These are phyloP conservation scores for Orbicella faveolata DNA, from an alignment of 64 coral and sea anemone genomes.

Conservation along the genomic window DNA sequence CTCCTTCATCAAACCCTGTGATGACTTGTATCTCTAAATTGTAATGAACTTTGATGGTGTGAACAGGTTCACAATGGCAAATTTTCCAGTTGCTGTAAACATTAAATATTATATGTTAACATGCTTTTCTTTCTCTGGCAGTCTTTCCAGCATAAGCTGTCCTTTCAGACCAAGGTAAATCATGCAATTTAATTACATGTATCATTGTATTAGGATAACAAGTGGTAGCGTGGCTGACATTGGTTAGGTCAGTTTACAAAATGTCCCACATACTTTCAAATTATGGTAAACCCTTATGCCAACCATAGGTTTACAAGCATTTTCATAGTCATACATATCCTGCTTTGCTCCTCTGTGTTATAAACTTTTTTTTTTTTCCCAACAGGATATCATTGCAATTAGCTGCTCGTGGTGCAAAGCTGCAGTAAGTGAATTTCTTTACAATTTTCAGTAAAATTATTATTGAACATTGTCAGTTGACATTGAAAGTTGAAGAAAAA, in stretches of 20 bases:
- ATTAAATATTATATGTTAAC: not conserved
- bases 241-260: too few relatives aligned
- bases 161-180: constrained; percentile 87
- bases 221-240: too few relatives aligned
- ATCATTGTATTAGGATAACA: too few relatives aligned
- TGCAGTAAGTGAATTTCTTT: constrained; percentile 62
- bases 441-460: too few relatives aligned
- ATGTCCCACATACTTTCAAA: not conserved
- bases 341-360: not conserved
- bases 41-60: not conserved
- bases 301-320: not conserved
- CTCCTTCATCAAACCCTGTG: too few relatives aligned
- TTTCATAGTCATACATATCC: not conserved
- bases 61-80: not conserved
- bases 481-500: not conserved
- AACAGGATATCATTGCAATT: constrained; percentile 89
- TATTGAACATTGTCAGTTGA: too few relatives aligned
- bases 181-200: too few relatives aligned
- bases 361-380: not conserved
- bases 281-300: not conserved
- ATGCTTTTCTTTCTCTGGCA: constrained; percentile 7
- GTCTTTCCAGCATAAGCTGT: constrained; percentile 96
- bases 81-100: too few relatives aligned
- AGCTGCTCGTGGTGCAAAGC: constrained; percentile 95
- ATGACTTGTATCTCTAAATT: not conserved